Evolutionary conservation across 2,888 invertebrate species (phyloP).

Genomic region (Spilosoma lubricipeda): DNA sequence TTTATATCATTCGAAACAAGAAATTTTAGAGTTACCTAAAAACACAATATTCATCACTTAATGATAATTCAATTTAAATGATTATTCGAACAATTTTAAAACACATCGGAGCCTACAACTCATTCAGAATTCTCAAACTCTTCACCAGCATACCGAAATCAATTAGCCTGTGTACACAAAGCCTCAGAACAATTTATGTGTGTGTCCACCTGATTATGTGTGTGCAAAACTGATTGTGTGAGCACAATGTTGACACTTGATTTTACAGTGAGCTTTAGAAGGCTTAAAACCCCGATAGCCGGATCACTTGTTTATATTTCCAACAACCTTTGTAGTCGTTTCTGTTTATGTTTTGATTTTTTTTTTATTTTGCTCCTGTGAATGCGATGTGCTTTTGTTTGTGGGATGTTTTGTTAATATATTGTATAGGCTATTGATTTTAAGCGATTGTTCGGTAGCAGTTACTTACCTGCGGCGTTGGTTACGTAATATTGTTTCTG

Average conservation of each 20-base stretch:
- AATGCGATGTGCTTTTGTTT: slow-evolving; percentile 10
- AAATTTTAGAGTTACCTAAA: neutral
- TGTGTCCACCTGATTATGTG: slow-evolving; percentile 62
- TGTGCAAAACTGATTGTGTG: slow-evolving; percentile 60
- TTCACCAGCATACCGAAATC: slow-evolving; percentile 62
- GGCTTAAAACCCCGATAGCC: slow-evolving; percentile 48
- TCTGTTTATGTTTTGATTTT: slow-evolving; percentile 17
- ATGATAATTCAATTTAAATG: neutral
- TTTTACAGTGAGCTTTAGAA: slow-evolving; percentile 52
- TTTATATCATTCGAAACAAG: neutral
- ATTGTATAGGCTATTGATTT: neutral
- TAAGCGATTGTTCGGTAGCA: neutral
- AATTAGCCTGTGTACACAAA: slow-evolving; percentile 75
- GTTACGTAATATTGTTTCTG: neutral
- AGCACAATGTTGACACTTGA: slow-evolving; percentile 54
- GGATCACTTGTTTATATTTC: slow-evolving; percentile 29
- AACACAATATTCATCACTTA: neutral
- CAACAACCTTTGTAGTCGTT: slow-evolving; percentile 18
- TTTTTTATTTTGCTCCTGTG: slow-evolving; percentile 17
- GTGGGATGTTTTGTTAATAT: neutral
- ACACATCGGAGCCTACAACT: neutral
- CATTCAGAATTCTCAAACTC: slow-evolving; percentile 34
- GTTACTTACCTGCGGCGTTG: neutral
- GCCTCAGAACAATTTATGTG: slow-evolving; percentile 66
- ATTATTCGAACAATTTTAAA: neutral